phyloP scores from a whole-genome alignment of 2,797 vertebrate genomes.

The Argya squamiceps region DNA sequence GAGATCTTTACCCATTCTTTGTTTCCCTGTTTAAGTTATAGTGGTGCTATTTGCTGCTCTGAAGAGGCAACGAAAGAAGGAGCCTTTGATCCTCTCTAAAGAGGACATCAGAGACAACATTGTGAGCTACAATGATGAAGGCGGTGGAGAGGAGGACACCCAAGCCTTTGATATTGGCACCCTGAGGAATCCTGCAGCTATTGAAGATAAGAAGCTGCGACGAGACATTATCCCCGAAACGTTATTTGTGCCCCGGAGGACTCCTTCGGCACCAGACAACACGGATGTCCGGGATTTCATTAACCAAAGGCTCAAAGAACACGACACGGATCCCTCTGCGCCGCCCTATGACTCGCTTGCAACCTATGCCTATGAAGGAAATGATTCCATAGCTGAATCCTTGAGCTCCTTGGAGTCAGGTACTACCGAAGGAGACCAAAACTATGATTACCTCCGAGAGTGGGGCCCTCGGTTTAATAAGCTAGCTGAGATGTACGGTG shows the following conservation, averaged over 20 bases:
- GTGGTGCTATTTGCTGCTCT: constrained; percentile 96
- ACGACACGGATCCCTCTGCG: constrained; percentile 91
- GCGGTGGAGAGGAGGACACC: constrained; percentile 97
- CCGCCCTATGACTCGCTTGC: constrained; percentile 97
- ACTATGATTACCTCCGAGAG: constrained; percentile 95
- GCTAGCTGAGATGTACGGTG: constrained; percentile 97
- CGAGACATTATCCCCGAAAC: constrained; percentile 95
- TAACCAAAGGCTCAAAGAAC: constrained; percentile 90
- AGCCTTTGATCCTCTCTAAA: constrained; percentile 97
- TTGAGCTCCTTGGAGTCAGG: constrained; percentile 94
- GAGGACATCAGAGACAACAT: constrained; percentile 99
- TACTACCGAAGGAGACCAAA: constrained; percentile 93
- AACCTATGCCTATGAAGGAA: constrained; percentile 97
- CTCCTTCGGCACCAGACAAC: constrained; percentile 91
- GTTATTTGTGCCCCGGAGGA: constrained; percentile 89
- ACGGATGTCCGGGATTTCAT: constrained; percentile 97
- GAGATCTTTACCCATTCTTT: not conserved
- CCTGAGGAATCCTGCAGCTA: constrained; percentile 91
- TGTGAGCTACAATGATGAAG: constrained; percentile 98
- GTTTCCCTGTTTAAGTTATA: constrained; percentile 83
- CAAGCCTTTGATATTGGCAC: constrained; percentile 99
- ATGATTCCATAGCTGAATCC: constrained; percentile 91
- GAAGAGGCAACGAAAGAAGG: constrained; percentile 94
- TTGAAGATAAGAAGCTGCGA: constrained; percentile 93
- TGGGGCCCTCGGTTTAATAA: constrained; percentile 97